These are phyloP conservation scores for Terebella lapidaria DNA, from an alignment of 2,888 invertebrate species.

Conservation along the genomic window DNA sequence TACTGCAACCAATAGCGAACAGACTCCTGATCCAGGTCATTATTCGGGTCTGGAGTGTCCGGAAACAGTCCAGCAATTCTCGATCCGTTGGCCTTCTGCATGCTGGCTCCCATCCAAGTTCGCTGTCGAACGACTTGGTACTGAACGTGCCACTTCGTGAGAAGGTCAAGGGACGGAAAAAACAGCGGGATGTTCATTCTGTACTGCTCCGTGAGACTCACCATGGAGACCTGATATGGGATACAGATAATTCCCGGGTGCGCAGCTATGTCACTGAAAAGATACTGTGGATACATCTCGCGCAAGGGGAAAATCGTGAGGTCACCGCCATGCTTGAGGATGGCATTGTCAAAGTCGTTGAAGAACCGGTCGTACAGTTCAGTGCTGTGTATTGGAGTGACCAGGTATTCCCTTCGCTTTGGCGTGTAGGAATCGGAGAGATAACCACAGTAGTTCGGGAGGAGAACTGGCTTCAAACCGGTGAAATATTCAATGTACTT, in stretches of 20 bases:
- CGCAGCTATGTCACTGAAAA: conserved; percentile 24
- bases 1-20: conserved; percentile 24
- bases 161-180: conserved; percentile 25
- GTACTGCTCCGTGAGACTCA: conserved; percentile 29
- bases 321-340: conserved; percentile 18
- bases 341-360: conserved; percentile 22
- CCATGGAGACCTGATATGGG: conserved; percentile 30
- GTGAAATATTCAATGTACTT: conserved; percentile 31
- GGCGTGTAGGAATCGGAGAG: conserved; percentile 22
- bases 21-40: conserved; percentile 23
- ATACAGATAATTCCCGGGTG: conserved; percentile 28
- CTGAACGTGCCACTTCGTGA: conserved; percentile 26
- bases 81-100: conserved; percentile 8
- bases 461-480: conserved; percentile 20
- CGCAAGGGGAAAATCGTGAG: conserved; percentile 22
- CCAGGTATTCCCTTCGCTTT: conserved; percentile 22
- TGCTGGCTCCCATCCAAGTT: conserved; percentile 21
- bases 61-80: conserved; percentile 14
- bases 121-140: conserved; percentile 25
- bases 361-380: conserved; percentile 25
- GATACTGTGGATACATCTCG: conserved; percentile 27
- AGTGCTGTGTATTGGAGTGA: conserved; percentile 27
- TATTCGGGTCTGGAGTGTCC: conserved; percentile 22
- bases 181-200: conserved; percentile 28
- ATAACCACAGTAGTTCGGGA: conserved; percentile 28